Evolutionary conservation across 1,140 invertebrate genomes (phyloP).

Genomic region (Dysdera silvatica): DNA sequence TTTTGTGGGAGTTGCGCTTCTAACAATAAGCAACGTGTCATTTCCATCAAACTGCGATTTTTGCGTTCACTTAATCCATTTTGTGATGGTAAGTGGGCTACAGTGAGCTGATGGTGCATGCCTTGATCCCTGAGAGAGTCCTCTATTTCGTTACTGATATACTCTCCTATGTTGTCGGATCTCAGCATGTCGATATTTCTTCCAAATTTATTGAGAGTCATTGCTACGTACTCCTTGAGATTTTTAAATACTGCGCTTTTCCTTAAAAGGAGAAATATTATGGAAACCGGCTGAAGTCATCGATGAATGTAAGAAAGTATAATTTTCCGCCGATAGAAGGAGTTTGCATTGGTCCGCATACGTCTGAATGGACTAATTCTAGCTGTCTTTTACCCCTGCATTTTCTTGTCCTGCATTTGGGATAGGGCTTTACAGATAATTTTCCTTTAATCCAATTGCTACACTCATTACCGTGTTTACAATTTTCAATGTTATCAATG

Average conservation of each 20-base stretch:
- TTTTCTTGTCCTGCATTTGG: too few species aligned
- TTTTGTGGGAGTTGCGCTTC: conserved; percentile 5
- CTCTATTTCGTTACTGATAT: conserved; percentile 16
- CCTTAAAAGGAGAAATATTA: conserved; percentile 12
- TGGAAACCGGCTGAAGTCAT: conserved; percentile 18
- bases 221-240: conserved; percentile 16
- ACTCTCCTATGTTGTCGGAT: conserved; percentile 29
- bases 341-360: neutral
- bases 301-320: conserved; percentile 28
- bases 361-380: neutral
- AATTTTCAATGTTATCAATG: too few species aligned
- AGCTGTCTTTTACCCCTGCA: too few species aligned
- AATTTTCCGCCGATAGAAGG: neutral
- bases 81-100: conserved; percentile 41
- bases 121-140: conserved; percentile 31
- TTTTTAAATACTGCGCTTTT: conserved; percentile 23
- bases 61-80: conserved; percentile 44
- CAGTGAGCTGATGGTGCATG: conserved; percentile 40
- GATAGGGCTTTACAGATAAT: too few species aligned
- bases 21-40: conserved; percentile 21
- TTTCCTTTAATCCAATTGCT: too few species aligned
- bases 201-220: neutral
- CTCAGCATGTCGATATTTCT: conserved; percentile 31
- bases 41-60: conserved; percentile 41
- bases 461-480: too few species aligned